Evolutionary conservation across 2,888 invertebrate genomes (phyloP).

Genomic region (Chrysopilus asiliformis): DNA sequence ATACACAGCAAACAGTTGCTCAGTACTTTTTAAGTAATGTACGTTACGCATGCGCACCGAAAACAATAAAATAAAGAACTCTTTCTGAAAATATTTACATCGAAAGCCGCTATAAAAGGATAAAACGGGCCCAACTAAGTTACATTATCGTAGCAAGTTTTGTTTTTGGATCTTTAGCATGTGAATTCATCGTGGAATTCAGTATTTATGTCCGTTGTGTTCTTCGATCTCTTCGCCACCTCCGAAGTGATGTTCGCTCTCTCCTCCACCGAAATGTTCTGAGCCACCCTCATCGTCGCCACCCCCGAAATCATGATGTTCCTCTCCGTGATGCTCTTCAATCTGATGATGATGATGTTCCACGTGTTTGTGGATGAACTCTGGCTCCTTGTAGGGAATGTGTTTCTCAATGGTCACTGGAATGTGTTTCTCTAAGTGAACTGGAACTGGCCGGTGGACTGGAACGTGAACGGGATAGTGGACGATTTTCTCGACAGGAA

Average conservation of each 20-base stretch:
- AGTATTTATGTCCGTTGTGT: too few relatives aligned
- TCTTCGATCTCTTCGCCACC: too few relatives aligned
- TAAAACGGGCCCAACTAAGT: too few relatives aligned
- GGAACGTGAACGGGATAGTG: conserved; percentile 57
- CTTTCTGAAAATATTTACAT: too few relatives aligned
- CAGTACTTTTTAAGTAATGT: too few relatives aligned
- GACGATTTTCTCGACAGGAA: conserved; percentile 52
- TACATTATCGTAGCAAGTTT: too few relatives aligned
- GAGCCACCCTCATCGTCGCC: conserved; percentile 11
- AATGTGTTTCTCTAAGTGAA: conserved; percentile 62
- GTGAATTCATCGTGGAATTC: too few relatives aligned
- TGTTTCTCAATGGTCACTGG: conserved; percentile 53
- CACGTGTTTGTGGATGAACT: conserved; percentile 43
- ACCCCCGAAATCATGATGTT: conserved; percentile 16
- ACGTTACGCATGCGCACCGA: too few relatives aligned
- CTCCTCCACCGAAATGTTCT: conserved; percentile 10
- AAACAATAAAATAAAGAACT: too few relatives aligned
- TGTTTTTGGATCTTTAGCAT: too few relatives aligned
- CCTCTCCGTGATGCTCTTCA: conserved; percentile 18
- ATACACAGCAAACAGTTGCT: too few relatives aligned
- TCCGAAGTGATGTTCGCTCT: conserved; percentile 14
- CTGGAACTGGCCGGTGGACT: conserved; percentile 54
- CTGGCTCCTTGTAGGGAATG: conserved; percentile 57
- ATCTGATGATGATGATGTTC: conserved; percentile 27
- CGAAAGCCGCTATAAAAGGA: too few relatives aligned